A percentile compares a stretch with the other conserved stretches of the same genome.
phyloP scores from a whole-genome alignment of 1,140 invertebrate genomes.

The Drosophila sp. region DNA sequence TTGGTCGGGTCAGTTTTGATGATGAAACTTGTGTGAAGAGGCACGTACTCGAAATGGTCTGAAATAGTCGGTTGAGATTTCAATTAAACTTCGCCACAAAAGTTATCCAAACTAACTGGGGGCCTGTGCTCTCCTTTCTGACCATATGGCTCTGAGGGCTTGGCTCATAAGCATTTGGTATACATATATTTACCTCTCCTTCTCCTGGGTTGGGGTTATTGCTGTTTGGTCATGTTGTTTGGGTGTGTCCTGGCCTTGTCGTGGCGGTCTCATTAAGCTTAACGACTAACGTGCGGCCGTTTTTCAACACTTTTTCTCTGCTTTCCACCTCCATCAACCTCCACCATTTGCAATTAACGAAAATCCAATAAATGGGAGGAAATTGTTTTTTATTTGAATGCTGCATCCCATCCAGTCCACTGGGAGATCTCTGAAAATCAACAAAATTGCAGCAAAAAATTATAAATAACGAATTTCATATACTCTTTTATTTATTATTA shows the following conservation, averaged over 20 bases:
- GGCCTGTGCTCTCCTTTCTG: conserved; percentile 27
- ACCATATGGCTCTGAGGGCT: conserved; percentile 56
- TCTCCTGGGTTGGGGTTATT: conserved; percentile 11
- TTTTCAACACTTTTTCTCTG: conserved; percentile 46
- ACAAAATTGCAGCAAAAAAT: conserved; percentile 13
- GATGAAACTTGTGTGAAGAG: conserved; percentile 48
- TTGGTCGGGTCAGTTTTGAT: conserved; percentile 39
- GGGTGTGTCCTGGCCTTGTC: conserved; percentile 45
- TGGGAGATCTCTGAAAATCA: conserved; percentile 33
- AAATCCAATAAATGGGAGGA: conserved; percentile 61
- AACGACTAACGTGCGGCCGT: conserved; percentile 45
- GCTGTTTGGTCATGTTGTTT: conserved; percentile 23
- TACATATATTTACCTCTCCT: conserved; percentile 59
- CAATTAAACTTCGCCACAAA: conserved; percentile 63
- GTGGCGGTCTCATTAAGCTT: conserved; percentile 46
- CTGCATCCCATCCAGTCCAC: conserved; percentile 30
- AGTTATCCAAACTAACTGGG: conserved; percentile 43
- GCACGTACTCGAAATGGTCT: conserved; percentile 72
- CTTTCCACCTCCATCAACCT: background rate
- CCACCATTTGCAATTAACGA: conserved; percentile 60
- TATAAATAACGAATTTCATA: background rate
- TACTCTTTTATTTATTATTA: background rate
- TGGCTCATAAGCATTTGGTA: conserved; percentile 46
- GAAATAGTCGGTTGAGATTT: conserved; percentile 66
- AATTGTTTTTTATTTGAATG: conserved; percentile 9